A percentile compares a stretch with the other conserved stretches of the same genome.
These are phyloP conservation scores for Equus przewalskii DNA, from an alignment of 2,113 vertebrate species.

Conservation along the genomic window DNA sequence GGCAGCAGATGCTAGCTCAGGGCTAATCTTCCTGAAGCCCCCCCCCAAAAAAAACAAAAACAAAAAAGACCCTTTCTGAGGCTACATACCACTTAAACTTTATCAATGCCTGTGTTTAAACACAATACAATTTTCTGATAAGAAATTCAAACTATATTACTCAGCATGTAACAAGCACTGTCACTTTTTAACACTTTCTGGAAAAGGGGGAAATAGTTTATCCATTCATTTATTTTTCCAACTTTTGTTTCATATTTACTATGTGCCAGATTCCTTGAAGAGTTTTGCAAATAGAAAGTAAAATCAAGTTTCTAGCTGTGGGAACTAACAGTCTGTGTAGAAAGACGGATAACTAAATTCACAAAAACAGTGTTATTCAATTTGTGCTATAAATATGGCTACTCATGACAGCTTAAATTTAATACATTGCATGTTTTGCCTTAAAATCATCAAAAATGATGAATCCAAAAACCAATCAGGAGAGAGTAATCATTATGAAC, in stretches of 20 bases:
- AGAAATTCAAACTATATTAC: background rate
- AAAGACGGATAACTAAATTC: background rate
- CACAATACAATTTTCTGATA: background rate
- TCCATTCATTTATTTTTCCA: background rate
- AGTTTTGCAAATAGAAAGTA: background rate
- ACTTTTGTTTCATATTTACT: background rate
- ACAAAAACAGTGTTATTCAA: background rate
- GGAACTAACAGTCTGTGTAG: background rate
- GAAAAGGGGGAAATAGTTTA: background rate
- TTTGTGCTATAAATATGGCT: background rate
- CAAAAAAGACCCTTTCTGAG: background rate
- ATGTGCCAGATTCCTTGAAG: background rate
- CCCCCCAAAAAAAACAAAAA: no score
- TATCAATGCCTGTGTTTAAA: background rate
- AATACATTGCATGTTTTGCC: background rate
- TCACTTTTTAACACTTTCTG: background rate
- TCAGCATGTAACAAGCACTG: background rate
- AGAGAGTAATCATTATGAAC: background rate
- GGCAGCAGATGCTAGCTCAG: no score
- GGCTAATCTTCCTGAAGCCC: no score
- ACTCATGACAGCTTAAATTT: background rate
- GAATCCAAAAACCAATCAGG: background rate
- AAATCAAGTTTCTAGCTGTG: background rate
- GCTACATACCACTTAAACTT: background rate
- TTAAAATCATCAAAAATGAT: background rate